Base-by-base conservation (phyloP, 2,888 invertebrate species). In the Dione juno region DNA sequence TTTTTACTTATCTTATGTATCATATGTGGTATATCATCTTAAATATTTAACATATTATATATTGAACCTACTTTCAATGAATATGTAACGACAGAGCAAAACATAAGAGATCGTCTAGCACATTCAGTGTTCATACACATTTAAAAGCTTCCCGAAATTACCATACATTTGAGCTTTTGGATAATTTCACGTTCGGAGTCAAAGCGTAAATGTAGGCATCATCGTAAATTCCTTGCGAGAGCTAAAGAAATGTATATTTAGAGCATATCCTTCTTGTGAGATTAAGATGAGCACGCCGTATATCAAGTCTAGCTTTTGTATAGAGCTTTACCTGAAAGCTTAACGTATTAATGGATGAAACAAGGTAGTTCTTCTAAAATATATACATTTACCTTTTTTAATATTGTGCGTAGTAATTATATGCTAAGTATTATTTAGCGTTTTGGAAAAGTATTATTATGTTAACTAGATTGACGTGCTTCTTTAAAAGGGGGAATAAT, bases 181-280 rank as follows among this genome's bases (percentile, higher is more conserved):
- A 65, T 72, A 57, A 70, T 71, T 67, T 71, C 16, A 16, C 52
- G 48, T 21, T 71, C 57, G 3, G 61, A 63, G 61, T 72, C 66
- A 69, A 66, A 72, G 61, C 61, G 57, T 66, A 63, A 58, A 41
- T 10, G 66, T 53, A 21, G 40, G 67, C 66, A 64, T 66, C 57
- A 48, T 68, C 61, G 53, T 66, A 69, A 69, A 67, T 67, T 70
- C 67, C 50, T 28, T 40, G 52, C 66, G 21, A 59, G 65, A 57
- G 58, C 43, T 52, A 37, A 72, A 72, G 64, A 70, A 65, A 59
- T 45, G 50, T 53, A 45, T 37, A 67, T 66, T 54, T 66, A 37
- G 48, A 52, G 16, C 54, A 66, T 35, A 59, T 66, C 57, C 66
- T 53, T 45, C 57, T 48, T 45, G 16, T 41, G 37, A 66, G 66